Conservation (phyloP, 2,113 vertebrate genomes). For the Formicarius rufipectus region DNA sequence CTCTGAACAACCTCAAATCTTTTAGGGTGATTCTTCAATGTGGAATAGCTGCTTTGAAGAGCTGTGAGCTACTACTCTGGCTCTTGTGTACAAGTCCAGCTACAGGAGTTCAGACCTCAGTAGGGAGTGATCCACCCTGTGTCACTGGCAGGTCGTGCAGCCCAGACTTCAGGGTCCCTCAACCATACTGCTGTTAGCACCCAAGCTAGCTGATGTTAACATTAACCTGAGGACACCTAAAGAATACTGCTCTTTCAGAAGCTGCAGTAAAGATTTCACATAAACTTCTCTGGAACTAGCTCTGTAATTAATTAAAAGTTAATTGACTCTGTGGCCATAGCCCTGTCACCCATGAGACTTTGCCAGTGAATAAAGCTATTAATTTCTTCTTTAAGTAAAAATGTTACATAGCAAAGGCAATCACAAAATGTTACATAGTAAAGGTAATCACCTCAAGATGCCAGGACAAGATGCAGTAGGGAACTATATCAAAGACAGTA, state of each 20-base stretch:
- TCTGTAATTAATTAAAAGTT: not conserved
- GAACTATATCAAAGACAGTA: not conserved
- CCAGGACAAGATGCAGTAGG: not conserved
- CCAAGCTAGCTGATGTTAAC: not conserved
- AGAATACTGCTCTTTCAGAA: not conserved
- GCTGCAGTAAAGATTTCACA: not conserved
- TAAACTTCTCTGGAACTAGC: not conserved
- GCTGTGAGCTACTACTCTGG: not conserved
- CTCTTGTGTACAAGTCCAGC: not conserved
- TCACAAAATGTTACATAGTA: not conserved
- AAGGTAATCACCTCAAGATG: not conserved
- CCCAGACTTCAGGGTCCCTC: not conserved
- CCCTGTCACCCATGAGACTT: not conserved
- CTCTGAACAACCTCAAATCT: not conserved
- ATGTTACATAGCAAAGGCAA: not conserved
- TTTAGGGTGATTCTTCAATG: not conserved
- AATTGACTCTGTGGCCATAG: not conserved
- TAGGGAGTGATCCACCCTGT: rapidly evolving
- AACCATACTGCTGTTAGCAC: not conserved
- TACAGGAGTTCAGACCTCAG: not conserved
- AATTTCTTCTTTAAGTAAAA: not conserved
- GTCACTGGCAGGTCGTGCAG: rapidly evolving
- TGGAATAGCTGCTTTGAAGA: not conserved
- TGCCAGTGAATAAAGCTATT: not conserved
- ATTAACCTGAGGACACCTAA: rapidly evolving